A percentile compares a stretch with the other conserved stretches of the same genome.
Conservation (phyloP, 2,797 vertebrate genomes). For the Parauchenoglanis ngamensis region DNA sequence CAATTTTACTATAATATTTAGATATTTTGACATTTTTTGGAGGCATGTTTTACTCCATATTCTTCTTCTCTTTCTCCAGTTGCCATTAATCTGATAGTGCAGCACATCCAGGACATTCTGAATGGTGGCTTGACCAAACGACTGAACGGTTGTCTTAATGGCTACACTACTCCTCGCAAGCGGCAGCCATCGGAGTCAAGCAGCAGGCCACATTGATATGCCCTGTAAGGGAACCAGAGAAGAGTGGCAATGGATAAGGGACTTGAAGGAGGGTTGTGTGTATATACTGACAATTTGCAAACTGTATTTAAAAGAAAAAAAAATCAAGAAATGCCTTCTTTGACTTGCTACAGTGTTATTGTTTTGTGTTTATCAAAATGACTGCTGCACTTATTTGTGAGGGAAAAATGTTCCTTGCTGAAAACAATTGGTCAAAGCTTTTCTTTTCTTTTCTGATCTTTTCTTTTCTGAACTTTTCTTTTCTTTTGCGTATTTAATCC, state of each 20-base stretch:
- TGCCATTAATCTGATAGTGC: conserved; percentile 95
- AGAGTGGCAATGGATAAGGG: conserved; percentile 8
- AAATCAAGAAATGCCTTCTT: conserved; percentile 60
- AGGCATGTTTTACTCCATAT: not conserved
- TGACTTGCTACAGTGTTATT: conserved; percentile 43
- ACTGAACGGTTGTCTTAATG: conserved; percentile 80
- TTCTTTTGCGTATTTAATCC: conserved; percentile 33
- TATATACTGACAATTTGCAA: conserved; percentile 55
- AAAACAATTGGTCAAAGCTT: conserved; percentile 50
- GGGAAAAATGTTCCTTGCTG: conserved; percentile 34
- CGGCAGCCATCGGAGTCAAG: conserved; percentile 84
- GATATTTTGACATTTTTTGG: not conserved
- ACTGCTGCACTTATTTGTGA: conserved; percentile 36
- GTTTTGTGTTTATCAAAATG: conserved; percentile 43
- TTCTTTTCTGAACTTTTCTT: conserved; percentile 12
- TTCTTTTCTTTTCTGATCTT: not conserved
- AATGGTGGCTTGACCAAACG: conserved; percentile 87
- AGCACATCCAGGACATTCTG: conserved; percentile 96
- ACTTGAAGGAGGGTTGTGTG: conserved; percentile 29
- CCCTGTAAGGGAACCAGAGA: conserved; percentile 32
- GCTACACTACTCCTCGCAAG: conserved; percentile 75
- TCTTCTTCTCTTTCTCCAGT: conserved; percentile 70
- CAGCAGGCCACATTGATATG: conserved; percentile 86
- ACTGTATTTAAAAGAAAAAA: conserved; percentile 56
- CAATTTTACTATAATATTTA: not conserved